phyloP scores from a whole-genome alignment of 2,888 invertebrate genomes.

The Graphium colonna region DNA sequence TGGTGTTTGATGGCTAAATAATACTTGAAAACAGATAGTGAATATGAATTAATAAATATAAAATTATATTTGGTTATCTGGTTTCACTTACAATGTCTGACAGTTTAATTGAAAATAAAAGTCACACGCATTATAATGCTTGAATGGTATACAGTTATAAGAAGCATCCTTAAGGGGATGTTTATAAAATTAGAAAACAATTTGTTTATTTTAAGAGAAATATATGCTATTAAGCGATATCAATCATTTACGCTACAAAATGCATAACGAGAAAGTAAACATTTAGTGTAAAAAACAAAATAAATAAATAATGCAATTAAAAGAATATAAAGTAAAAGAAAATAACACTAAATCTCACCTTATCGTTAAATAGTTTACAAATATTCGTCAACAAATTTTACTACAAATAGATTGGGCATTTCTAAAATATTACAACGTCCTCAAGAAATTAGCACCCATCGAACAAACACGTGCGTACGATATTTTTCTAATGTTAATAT shows the following conservation, averaged over 20 bases:
- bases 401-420: conserved; percentile 8
- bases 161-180: no score
- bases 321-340: not conserved
- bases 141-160: no score
- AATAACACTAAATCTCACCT: not conserved
- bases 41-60: no score
- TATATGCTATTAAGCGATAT: no score
- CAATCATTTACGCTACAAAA: not conserved
- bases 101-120: no score
- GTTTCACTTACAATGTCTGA: no score
- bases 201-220: no score
- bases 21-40: no score
- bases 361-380: not conserved
- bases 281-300: not conserved
- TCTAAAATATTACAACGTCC: conserved; percentile 15
- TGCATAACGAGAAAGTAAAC: not conserved
- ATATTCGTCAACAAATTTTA: not conserved
- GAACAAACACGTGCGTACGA: conserved; percentile 58
- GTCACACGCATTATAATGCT: no score
- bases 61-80: no score
- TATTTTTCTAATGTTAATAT: conserved; percentile 72
- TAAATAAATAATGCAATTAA: not conserved
- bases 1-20: no score
- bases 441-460: conserved; percentile 39
- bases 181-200: no score